These are phyloP conservation scores for Pterocles gutturalis DNA, from an alignment of 2,113 vertebrate genomes.

Conservation along the genomic window DNA sequence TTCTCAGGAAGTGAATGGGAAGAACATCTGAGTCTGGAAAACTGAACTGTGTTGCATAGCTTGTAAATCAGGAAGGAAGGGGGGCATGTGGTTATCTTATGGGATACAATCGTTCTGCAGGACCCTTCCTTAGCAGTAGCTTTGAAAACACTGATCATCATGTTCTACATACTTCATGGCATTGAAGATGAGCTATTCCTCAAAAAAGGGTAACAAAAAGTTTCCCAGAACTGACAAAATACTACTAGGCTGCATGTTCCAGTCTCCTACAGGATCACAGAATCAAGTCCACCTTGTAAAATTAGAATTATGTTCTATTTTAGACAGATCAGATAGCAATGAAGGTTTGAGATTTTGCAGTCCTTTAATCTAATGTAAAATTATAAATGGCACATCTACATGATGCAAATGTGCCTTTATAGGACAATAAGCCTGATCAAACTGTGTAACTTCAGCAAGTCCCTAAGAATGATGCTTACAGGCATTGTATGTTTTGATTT, in stretches of 20 bases:
- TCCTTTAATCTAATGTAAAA: background rate
- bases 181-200: background rate
- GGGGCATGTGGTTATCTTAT: constrained; percentile 53
- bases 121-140: background rate
- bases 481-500: background rate
- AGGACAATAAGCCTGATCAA: background rate
- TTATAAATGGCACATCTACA: background rate
- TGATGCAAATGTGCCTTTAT: background rate
- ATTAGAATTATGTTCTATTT: background rate
- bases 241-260: background rate
- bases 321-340: background rate
- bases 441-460: background rate
- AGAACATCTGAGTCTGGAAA: constrained; percentile 61
- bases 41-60: background rate
- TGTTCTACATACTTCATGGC: background rate
- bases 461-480: background rate
- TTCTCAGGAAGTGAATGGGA: constrained; percentile 60
- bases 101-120: background rate
- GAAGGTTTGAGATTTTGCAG: background rate
- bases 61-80: constrained; percentile 52
- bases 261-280: background rate
- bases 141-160: background rate
- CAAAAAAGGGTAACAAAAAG: background rate
- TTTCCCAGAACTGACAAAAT: background rate
- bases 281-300: background rate